Conservation (phyloP, 1,140 invertebrate species). For the Monomorium pharaonis region DNA sequence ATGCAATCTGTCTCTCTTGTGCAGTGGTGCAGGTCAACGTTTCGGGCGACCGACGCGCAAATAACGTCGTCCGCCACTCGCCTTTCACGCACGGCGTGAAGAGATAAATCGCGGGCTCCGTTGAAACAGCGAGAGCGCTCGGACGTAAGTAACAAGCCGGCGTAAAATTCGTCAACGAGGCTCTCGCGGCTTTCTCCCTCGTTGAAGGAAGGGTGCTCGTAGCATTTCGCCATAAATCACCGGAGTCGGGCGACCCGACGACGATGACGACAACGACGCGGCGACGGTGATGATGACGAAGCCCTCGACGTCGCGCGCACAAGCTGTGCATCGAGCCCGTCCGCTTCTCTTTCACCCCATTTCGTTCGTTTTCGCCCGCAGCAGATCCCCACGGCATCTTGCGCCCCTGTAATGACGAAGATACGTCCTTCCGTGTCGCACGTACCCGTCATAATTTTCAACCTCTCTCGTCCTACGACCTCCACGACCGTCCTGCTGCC, state of each 20-base stretch:
- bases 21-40: slow-evolving; percentile 24
- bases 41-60: slow-evolving; percentile 6
- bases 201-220: slow-evolving; percentile 21
- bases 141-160: slow-evolving; percentile 51
- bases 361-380: slow-evolving; percentile 49
- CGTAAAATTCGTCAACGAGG: slow-evolving; percentile 46
- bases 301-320: slow-evolving; percentile 56
- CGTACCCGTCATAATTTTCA: slow-evolving; percentile 72
- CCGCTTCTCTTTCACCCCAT: slow-evolving; percentile 44
- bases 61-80: slow-evolving; percentile 30
- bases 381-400: slow-evolving; percentile 43
- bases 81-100: slow-evolving; percentile 19
- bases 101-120: slow-evolving; percentile 51
- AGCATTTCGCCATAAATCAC: slow-evolving; percentile 47
- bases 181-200: slow-evolving; percentile 7
- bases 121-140: slow-evolving; percentile 9
- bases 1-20: neutral
- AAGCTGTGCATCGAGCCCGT: slow-evolving; percentile 23
- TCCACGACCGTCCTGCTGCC: slow-evolving; percentile 50
- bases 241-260: slow-evolving; percentile 1
- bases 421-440: slow-evolving; percentile 57
- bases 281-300: slow-evolving; percentile 32
- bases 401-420: slow-evolving; percentile 52
- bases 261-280: slow-evolving; percentile 35
- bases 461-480: slow-evolving; percentile 31